Conservation (phyloP, 2,888 invertebrate genomes). For the Harpalus rubripes region DNA sequence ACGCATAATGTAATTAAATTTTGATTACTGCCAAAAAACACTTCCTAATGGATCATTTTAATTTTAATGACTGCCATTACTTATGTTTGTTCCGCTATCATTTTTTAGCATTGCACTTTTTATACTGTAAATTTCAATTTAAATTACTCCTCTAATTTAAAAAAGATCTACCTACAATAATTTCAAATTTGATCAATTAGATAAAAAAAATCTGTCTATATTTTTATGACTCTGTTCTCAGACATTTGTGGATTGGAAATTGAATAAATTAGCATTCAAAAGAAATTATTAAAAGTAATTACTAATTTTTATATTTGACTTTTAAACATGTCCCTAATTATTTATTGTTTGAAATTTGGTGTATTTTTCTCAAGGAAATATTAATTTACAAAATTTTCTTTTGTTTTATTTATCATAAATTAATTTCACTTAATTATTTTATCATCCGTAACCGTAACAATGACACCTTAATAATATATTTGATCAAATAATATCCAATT, state of each 20-base stretch:
- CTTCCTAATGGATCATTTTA: constrained; percentile 12
- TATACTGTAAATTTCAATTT: too few species aligned
- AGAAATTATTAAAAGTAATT: neutral
- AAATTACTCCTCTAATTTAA: too few species aligned
- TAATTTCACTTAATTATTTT: constrained; percentile 8
- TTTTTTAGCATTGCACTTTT: too few species aligned
- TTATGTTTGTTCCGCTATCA: neutral
- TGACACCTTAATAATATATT: neutral
- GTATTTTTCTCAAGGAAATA: constrained; percentile 17
- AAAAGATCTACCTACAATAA: too few species aligned
- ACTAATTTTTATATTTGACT: constrained; percentile 6
- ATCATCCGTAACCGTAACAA: neutral
- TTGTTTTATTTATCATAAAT: neutral
- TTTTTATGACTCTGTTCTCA: too few species aligned
- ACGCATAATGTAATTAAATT: constrained; percentile 31
- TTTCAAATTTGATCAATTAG: too few species aligned
- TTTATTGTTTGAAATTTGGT: constrained; percentile 12
- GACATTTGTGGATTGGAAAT: too few species aligned
- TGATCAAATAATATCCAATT: neutral
- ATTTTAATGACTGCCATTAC: constrained; percentile 34
- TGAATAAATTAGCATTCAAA: neutral
- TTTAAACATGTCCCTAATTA: neutral
- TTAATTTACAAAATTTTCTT: constrained; percentile 16
- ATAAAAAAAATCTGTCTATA: too few species aligned
- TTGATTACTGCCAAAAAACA: neutral